phyloP scores from a whole-genome alignment of 2,797 vertebrate species.

The Allobates femoralis region DNA sequence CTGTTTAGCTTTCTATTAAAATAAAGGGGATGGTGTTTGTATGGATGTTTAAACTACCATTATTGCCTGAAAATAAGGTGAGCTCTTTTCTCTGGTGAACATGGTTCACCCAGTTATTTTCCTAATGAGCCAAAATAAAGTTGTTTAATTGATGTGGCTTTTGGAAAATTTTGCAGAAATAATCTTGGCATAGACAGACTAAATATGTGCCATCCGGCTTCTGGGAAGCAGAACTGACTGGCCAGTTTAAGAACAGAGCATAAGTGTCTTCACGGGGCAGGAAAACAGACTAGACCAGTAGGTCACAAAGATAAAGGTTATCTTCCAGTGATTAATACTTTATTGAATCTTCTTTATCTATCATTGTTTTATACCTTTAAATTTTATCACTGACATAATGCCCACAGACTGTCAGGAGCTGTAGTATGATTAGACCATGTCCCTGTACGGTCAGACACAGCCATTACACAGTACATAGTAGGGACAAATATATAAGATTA shows the following conservation, averaged over 20 bases:
- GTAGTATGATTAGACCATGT: too few relatives aligned
- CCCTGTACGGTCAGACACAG: too few relatives aligned
- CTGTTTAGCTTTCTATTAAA: slow-evolving; percentile 9
- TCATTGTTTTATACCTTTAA: too few relatives aligned
- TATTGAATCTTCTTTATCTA: too few relatives aligned
- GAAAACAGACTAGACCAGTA: not conserved
- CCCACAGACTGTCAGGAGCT: too few relatives aligned
- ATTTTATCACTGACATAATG: too few relatives aligned
- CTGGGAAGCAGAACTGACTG: slow-evolving; percentile 26
- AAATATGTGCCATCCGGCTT: slow-evolving; percentile 55
- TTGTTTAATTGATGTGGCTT: slow-evolving; percentile 30
- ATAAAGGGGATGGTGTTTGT: slow-evolving; percentile 23
- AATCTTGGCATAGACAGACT: slow-evolving; percentile 39
- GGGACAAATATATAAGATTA: too few relatives aligned
- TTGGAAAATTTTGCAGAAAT: slow-evolving; percentile 53
- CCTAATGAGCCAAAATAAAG: slow-evolving; percentile 54
- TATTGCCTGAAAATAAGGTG: not conserved
- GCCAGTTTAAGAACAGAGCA: slow-evolving; percentile 44
- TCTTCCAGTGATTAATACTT: not conserved
- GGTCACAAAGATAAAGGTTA: not conserved
- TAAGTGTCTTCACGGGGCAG: slow-evolving; percentile 26
- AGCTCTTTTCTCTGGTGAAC: not conserved
- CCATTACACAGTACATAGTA: too few relatives aligned
- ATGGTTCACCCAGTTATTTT: slow-evolving; percentile 36
- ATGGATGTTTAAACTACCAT: slow-evolving; percentile 11